These are phyloP conservation scores for Procavia capensis DNA, from an alignment of 2,113 vertebrate genomes.

Conservation along the genomic window DNA sequence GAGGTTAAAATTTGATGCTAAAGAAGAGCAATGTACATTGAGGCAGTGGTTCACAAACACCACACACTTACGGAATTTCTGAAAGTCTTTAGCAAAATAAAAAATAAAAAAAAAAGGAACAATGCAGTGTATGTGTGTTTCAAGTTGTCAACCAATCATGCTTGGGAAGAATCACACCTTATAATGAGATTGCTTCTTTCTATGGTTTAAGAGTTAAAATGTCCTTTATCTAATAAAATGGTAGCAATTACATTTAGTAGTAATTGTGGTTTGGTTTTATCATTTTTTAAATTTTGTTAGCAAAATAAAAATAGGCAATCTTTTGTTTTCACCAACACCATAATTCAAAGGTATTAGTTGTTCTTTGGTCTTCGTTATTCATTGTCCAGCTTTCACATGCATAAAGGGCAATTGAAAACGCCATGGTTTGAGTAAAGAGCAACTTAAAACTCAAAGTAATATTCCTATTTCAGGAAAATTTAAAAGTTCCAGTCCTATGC, in stretches of 20 bases:
- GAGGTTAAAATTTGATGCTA: not conserved
- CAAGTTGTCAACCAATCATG: accelerated
- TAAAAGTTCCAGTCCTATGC: not conserved
- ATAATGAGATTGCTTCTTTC: not conserved
- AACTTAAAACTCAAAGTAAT: not conserved
- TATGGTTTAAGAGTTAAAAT: not conserved
- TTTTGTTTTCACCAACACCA: not conserved
- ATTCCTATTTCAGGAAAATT: not conserved
- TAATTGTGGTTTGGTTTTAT: not conserved
- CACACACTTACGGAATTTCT: accelerated
- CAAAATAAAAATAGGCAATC: not conserved
- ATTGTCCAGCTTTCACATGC: no score
- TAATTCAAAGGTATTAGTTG: no score
- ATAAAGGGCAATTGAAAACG: no score
- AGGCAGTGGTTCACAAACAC: accelerated
- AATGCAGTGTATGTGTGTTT: accelerated
- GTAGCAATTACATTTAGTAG: accelerated
- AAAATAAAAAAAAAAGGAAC: not conserved
- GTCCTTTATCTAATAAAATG: not conserved
- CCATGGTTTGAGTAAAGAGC: no score
- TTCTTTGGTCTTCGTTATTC: no score
- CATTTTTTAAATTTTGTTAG: not conserved
- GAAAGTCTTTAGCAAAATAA: accelerated
- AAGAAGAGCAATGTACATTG: accelerated
- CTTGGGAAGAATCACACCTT: not conserved